A percentile compares a stretch with the other conserved stretches of the same genome.
Evolutionary conservation across 1,140 invertebrate genomes (phyloP).

Genomic region (Idris sp.): DNA sequence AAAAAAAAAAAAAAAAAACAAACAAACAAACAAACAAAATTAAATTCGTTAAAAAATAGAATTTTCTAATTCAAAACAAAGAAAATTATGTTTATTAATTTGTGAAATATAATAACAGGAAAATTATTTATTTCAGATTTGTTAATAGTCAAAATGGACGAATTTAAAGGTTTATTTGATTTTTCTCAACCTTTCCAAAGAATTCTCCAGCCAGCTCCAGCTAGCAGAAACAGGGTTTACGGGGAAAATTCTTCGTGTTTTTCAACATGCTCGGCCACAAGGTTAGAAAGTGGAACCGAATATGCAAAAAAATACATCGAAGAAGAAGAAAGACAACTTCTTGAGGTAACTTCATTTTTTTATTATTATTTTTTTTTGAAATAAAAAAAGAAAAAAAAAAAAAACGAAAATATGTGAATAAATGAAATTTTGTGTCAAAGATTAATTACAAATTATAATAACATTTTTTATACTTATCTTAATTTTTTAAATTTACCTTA

Average conservation of each 20-base stretch:
- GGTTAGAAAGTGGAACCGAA: constrained; percentile 45
- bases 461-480: background rate
- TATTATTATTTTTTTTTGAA: constrained; percentile 1
- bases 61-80: too few species aligned
- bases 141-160: constrained; percentile 10
- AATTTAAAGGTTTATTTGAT: constrained; percentile 40
- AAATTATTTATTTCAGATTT: constrained; percentile 1
- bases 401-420: too few species aligned
- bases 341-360: constrained; percentile 57
- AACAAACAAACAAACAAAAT: too few species aligned
- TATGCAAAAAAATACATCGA: constrained; percentile 67
- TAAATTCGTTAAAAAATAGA: too few species aligned
- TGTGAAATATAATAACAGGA: too few species aligned
- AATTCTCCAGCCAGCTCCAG: constrained; percentile 9
- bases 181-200: constrained; percentile 53
- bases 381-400: too few species aligned
- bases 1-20: too few species aligned
- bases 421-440: background rate
- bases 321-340: constrained; percentile 64
- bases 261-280: background rate
- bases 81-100: too few species aligned
- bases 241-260: constrained; percentile 2
- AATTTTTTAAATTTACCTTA: too few species aligned
- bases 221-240: constrained; percentile 4
- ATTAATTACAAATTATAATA: constrained; percentile 1